A percentile compares a stretch with the other conserved stretches of the same genome.
Evolutionary conservation across 2,113 vertebrate genomes (phyloP).

Genomic region (Sturnira hondurensis): DNA sequence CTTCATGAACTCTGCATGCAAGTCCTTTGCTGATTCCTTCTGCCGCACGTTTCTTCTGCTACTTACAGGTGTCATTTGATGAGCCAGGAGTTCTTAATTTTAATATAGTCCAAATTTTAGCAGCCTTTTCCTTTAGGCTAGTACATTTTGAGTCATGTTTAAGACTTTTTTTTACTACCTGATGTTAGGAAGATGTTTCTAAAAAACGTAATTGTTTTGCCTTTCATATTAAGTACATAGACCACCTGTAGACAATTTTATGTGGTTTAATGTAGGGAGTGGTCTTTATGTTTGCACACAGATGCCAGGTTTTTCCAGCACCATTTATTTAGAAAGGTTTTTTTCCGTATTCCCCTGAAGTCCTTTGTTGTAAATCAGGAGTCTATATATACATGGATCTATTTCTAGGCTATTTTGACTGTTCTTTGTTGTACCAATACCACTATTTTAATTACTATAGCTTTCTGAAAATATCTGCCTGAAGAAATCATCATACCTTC

Average conservation of each 20-base stretch:
- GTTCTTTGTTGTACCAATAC: background rate
- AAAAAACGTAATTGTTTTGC: background rate
- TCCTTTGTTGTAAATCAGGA: background rate
- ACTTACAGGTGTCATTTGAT: background rate
- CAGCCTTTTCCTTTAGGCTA: background rate
- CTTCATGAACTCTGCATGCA: background rate
- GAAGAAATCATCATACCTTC: background rate
- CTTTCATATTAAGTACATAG: background rate
- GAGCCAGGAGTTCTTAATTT: constrained; percentile 6
- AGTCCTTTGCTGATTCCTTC: background rate
- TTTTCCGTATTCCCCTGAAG: background rate
- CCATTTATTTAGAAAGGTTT: background rate
- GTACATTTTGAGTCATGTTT: background rate
- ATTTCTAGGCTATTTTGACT: background rate
- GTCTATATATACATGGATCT: background rate
- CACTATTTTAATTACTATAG: background rate
- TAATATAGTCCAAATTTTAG: background rate
- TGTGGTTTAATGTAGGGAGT: background rate
- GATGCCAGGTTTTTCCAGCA: background rate
- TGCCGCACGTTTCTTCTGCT: background rate
- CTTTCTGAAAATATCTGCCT: background rate
- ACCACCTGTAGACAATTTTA: background rate
- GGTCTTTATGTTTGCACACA: background rate
- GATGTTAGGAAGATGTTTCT: background rate
- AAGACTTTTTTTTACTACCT: background rate